Evolutionary conservation across 2,888 invertebrate species (phyloP), one percentile per base, ranked within the genome.

Genomic region (Drosophila tanythrix): DNA sequence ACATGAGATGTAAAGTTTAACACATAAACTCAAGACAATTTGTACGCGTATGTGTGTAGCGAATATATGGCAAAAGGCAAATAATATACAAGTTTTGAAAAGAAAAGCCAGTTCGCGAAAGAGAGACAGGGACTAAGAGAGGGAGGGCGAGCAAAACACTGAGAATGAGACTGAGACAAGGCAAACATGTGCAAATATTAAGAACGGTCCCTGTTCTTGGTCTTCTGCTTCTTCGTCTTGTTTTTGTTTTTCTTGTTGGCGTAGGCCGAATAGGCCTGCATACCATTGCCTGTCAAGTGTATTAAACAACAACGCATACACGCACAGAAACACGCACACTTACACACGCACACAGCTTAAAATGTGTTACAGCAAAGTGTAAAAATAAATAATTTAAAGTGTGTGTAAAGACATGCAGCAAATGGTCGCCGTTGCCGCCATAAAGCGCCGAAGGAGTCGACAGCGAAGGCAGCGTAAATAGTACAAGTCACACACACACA

Each of bases 341-440:
- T 40, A 67, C 35, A 76, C 69, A 72, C 57, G 52, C 77, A 50
- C 29, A 59, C 68, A 75, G 66, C 90, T 80, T 88, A 76, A 86
- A 86, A 90, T 89, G 85, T 90, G 83, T 86, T 83, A 89, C 90
- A 89, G 88, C 89, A 76, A 81, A 90, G 90, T 90, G 87, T 88
- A 90, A 89, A 90, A 90, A 90, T 90, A 88, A 88, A 88, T 90
- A 88, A 88, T 88, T 88, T 90, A 88, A 90, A 88, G 88, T 90
- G 89, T 90, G 86, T 87, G 85, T 90, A 90, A 87, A 85, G 88
- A 90, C 89, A 87, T 76, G 88, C 75, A 79, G 84, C 81, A 83
- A 88, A 85, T 77, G 86, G 78, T 73, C 72, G 81, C 78, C 81
- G 61, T 75, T 55, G 76, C 65, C 71, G 74, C 84, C 86, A 85